Conservation (phyloP, 2,888 invertebrate species). For the Sinodicranocentrus sp. region DNA sequence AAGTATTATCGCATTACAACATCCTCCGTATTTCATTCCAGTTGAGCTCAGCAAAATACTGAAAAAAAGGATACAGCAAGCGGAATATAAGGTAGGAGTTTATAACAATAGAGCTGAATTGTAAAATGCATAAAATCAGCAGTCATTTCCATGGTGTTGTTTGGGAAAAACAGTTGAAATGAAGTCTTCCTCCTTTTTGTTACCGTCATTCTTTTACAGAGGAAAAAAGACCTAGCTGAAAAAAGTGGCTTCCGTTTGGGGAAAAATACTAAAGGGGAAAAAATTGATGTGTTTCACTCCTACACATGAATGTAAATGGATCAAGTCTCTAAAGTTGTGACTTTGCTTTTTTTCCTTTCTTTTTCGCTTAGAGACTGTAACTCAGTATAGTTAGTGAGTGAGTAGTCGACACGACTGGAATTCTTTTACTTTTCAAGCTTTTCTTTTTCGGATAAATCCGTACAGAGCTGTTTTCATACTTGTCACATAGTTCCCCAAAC, state of each 20-base stretch:
- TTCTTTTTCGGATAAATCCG: neutral
- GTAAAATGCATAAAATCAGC: slow-evolving; percentile 23
- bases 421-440: neutral
- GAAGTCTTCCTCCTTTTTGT: slow-evolving; percentile 14
- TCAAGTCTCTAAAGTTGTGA: neutral
- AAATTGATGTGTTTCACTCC: neutral
- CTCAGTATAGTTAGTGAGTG: too few relatives aligned
- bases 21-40: slow-evolving; percentile 12
- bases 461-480: neutral
- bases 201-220: neutral
- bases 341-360: neutral
- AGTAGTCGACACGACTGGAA: neutral
- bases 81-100: too few relatives aligned
- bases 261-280: neutral
- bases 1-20: slow-evolving; percentile 35
- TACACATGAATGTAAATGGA: neutral
- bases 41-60: neutral
- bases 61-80: too few relatives aligned
- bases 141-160: slow-evolving; percentile 11
- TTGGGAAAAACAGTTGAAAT: slow-evolving; percentile 19
- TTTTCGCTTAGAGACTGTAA: too few relatives aligned
- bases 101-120: neutral
- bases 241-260: neutral
- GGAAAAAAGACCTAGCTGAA: neutral
- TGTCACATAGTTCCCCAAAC: neutral